Evolutionary conservation across 2,797 vertebrate species (phyloP).

Genomic region (Cynopterus sphinx): DNA sequence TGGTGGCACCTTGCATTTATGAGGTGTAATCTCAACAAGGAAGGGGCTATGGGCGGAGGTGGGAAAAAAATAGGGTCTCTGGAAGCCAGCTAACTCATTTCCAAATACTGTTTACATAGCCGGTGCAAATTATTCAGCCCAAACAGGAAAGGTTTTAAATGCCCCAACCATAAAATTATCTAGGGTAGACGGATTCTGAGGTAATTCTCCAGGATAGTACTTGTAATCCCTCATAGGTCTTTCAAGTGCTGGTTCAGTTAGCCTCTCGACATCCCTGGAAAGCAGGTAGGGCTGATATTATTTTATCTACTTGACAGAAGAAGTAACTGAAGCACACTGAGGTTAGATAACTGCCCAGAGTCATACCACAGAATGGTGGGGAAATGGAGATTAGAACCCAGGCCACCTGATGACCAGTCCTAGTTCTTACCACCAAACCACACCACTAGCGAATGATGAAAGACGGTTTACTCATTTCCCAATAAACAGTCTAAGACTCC

Average conservation of each 20-base stretch:
- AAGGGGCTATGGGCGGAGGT: conserved; percentile 24
- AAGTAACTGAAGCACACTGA: neutral
- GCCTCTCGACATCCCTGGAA: neutral
- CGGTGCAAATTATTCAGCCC: conserved; percentile 18
- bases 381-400: neutral
- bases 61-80: neutral
- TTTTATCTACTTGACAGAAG: conserved; percentile 2
- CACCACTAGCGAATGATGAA: neutral
- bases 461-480: conserved; percentile 14
- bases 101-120: conserved; percentile 55
- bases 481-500: neutral
- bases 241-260: neutral
- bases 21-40: conserved; percentile 23
- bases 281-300: conserved; percentile 33
- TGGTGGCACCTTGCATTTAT: neutral
- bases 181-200: neutral
- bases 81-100: conserved; percentile 56
- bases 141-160: conserved; percentile 35
- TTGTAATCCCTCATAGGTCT: neutral
- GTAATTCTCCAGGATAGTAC: neutral
- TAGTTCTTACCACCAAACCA: neutral
- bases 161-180: neutral
- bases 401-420: neutral
- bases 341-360: neutral
- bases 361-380: neutral